These are phyloP conservation scores for Drosophila mimetica DNA, from an alignment of 2,888 invertebrate species.

Conservation along the genomic window DNA sequence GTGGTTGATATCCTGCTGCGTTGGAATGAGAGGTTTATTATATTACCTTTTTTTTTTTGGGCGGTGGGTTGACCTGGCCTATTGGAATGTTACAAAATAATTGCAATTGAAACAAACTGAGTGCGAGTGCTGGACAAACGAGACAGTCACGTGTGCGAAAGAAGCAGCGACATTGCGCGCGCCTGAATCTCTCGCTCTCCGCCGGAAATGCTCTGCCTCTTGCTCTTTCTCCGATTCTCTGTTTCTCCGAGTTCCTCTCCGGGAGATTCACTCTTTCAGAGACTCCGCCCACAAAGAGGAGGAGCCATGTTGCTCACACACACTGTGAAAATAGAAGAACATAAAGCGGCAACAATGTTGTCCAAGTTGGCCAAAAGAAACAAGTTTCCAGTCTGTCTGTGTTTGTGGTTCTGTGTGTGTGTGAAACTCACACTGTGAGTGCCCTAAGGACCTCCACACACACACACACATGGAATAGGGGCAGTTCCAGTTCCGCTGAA, in stretches of 20 bases:
- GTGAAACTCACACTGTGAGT: no score
- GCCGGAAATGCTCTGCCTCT: conserved; percentile 18
- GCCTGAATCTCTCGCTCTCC: conserved; percentile 19
- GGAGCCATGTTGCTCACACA: conserved; percentile 51
- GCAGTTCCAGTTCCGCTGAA: conserved; percentile 46
- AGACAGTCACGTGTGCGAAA: conserved; percentile 57
- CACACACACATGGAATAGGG: conserved; percentile 19
- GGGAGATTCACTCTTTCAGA: conserved; percentile 25
- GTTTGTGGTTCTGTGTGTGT: conserved; percentile 9
- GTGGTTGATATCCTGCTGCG: neutral
- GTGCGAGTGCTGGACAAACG: conserved; percentile 33
- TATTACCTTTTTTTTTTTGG: neutral
- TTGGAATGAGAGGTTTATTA: neutral
- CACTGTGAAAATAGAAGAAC: conserved; percentile 44
- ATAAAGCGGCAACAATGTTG: conserved; percentile 78
- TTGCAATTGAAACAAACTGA: conserved; percentile 79
- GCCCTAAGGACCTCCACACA: conserved; percentile 51
- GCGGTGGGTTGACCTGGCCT: conserved; percentile 68
- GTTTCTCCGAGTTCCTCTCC: conserved; percentile 8
- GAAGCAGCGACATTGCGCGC: conserved; percentile 64
- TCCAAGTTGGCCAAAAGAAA: conserved; percentile 75
- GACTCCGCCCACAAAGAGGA: conserved; percentile 64
- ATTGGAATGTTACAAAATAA: conserved; percentile 81
- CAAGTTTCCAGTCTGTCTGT: conserved; percentile 67
- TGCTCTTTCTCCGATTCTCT: conserved; percentile 17